These are phyloP conservation scores for Notospermus geniculatus DNA, from an alignment of 1,140 invertebrate genomes.

Conservation along the genomic window DNA sequence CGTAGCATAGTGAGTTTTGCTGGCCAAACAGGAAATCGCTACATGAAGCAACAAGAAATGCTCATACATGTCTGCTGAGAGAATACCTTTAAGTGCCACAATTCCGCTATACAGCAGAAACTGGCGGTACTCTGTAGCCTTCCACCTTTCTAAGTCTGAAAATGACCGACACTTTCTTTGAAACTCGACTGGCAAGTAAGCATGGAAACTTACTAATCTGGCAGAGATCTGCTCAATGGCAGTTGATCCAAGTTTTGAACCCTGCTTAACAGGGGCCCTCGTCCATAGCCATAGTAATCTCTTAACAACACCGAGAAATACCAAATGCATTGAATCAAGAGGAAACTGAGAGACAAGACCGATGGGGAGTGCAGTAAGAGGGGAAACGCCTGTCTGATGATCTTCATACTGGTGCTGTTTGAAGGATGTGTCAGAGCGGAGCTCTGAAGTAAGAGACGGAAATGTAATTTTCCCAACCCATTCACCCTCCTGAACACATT, in stretches of 20 bases:
- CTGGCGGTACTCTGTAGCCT: constrained; percentile 15
- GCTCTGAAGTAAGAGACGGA: constrained; percentile 17
- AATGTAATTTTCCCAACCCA: constrained; percentile 31
- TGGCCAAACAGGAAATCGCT: constrained; percentile 15
- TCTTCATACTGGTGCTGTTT: no score
- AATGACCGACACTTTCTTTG: constrained; percentile 45
- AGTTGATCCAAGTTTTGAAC: no score
- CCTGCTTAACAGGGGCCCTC: no score
- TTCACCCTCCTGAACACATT: constrained; percentile 34
- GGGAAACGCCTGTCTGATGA: no score
- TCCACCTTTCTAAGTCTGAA: constrained; percentile 57
- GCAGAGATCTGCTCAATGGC: no score
- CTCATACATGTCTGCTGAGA: constrained; percentile 8
- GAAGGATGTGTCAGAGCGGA: constrained; percentile 18
- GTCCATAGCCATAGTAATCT: no score
- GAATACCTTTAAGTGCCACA: constrained; percentile 9
- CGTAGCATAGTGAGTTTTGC: neutral
- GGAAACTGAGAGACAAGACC: no score
- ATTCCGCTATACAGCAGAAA: constrained; percentile 20
- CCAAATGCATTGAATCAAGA: constrained; percentile 56
- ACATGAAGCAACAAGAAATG: constrained; percentile 19
- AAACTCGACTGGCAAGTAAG: no score
- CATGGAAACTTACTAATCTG: no score
- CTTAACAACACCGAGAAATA: no score
- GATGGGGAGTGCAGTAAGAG: no score